Evolutionary conservation across 2,797 vertebrate genomes (phyloP).

Genomic region (Coregonus suidteri): DNA sequence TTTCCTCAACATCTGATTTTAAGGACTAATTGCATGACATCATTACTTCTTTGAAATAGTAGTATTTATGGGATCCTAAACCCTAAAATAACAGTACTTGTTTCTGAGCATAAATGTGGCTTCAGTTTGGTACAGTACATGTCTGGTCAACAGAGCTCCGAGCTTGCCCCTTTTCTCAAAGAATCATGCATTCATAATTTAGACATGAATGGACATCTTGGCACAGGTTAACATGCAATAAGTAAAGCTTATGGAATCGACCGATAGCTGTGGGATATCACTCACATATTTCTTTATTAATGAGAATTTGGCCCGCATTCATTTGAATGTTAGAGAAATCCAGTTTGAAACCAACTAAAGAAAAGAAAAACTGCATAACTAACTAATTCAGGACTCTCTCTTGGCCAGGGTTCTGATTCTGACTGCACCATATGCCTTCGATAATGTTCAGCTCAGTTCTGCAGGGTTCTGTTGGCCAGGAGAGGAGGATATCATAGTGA

Average conservation of each 20-base stretch:
- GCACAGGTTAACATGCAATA: constrained; percentile 43
- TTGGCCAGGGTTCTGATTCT: constrained; percentile 76
- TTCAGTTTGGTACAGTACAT: constrained; percentile 47
- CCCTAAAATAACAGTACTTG: constrained; percentile 22
- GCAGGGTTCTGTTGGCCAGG: constrained; percentile 36
- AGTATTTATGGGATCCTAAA: not conserved
- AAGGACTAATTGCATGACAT: constrained; percentile 15
- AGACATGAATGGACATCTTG: constrained; percentile 42
- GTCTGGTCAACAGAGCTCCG: constrained; percentile 56
- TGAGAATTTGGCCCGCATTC: constrained; percentile 82
- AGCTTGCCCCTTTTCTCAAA: constrained; percentile 34
- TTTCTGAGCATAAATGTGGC: constrained; percentile 49
- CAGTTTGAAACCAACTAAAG: constrained; percentile 63
- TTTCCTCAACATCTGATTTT: constrained; percentile 7
- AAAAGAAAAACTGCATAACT: constrained; percentile 57
- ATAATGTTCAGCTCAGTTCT: constrained; percentile 69
- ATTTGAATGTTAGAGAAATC: constrained; percentile 72
- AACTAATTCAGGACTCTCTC: constrained; percentile 81
- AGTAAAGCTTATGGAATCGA: constrained; percentile 60
- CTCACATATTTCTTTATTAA: constrained; percentile 81
- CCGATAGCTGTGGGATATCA: constrained; percentile 74
- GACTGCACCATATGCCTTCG: constrained; percentile 81
- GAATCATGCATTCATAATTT: constrained; percentile 45
- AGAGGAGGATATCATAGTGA: constrained; percentile 57
- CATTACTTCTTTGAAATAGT: constrained; percentile 19